Evolutionary conservation across 37 sponge, comb jelly and placozoan species (phyloP), one percentile per base, ranked within the genome.

Genomic region (Halichondria panicea): DNA sequence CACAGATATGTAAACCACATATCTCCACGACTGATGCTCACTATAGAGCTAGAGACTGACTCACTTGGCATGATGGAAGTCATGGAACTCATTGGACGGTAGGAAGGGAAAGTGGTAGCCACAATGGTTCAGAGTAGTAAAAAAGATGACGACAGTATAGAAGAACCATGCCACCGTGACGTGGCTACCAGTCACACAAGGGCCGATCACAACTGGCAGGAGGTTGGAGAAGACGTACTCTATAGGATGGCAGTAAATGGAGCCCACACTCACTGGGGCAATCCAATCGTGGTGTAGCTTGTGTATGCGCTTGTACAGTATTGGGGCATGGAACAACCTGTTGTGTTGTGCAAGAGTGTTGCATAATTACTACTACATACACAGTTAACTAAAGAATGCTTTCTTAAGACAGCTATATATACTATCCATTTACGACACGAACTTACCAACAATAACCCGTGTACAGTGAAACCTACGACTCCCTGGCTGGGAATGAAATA

Each of bases 271-370:
- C 15, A 91, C 68, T 0, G 98, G 98, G 24, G 92, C 90, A 0
- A 76, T 89, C 92, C 92, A 94, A 62, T 97, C 94, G 74, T 97
- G 98, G 64, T 97, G 98, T 8, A 55, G 80, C 86, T 94, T 97
- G 90, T 97, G 98, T 22, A 91, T 88, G 76, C 77, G 81, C 59
- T 84, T 91, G 86, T 97, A 97, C 41, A 97, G 63, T 53, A 33
- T 62, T 0, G 83, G 84, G 11, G 41, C 81, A 63, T 97, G 97
- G 27, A 93, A 76, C 44, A 93, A 50, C 71, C 97, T 90, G 59
- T n/a, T n/a, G n/a, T n/a, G n/a, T n/a, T n/a, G n/a, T n/a, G n/a
- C n/a, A n/a, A n/a, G n/a, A 59, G 8, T 59, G 28, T 24, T 24
- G 22, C 25, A 27, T 8, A 59, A 59, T 24, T 24, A 59, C 25